Percentiles rank a stretch among this genome's conserved stretches.
Conservation (phyloP, 2,797 vertebrate species). For the Sebastes vulpes region DNA sequence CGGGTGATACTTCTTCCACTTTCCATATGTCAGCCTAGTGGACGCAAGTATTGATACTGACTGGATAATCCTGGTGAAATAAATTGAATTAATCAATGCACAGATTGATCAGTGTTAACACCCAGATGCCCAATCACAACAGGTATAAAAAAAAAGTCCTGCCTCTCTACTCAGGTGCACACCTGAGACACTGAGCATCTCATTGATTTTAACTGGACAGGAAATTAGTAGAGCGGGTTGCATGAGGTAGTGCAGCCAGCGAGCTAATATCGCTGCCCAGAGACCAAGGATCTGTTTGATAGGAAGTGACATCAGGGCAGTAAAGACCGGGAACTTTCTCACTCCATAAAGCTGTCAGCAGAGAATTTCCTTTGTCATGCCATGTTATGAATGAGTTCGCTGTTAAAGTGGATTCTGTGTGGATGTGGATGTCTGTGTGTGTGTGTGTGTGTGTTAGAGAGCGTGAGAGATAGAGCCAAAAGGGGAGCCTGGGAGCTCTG, state of each 20-base stretch:
- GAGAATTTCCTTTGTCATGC: constrained; percentile 77
- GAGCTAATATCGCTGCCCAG: constrained; percentile 31
- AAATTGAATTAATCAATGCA: background rate
- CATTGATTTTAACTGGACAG: constrained; percentile 61
- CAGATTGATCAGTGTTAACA: background rate
- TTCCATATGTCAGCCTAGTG: background rate
- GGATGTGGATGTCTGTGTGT: background rate
- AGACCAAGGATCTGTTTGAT: constrained; percentile 66
- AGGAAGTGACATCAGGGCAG: constrained; percentile 76
- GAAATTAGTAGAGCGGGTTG: constrained; percentile 43
- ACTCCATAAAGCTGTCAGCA: constrained; percentile 79
- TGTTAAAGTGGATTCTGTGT: constrained; percentile 48
- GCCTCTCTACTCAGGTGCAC: constrained; percentile 19
- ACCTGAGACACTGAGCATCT: constrained; percentile 50
- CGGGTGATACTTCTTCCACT: constrained; percentile 4
- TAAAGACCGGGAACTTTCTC: constrained; percentile 69
- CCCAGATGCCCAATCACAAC: background rate
- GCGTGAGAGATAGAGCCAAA: background rate
- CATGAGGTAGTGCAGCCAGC: constrained; percentile 22
- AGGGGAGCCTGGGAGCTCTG: constrained; percentile 11
- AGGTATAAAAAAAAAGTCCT: background rate
- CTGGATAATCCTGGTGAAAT: background rate
- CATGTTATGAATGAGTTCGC: constrained; percentile 74
- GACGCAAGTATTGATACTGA: background rate
- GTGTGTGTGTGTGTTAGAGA: constrained; percentile 4